phyloP scores from a whole-genome alignment of 2,113 vertebrate species.

The Oryzias javanicus region DNA sequence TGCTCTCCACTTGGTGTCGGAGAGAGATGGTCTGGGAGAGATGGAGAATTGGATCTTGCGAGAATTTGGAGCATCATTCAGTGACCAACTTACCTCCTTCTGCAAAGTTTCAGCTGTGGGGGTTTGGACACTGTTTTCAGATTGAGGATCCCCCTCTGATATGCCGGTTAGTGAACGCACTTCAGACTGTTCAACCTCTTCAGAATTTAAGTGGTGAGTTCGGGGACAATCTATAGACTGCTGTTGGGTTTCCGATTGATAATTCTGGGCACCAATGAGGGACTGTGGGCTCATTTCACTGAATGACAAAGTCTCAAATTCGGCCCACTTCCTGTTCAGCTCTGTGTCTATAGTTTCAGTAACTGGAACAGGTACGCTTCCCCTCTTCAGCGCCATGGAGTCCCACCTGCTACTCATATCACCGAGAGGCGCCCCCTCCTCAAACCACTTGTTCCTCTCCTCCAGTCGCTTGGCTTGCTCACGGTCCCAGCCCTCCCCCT shows the following conservation, averaged over 20 bases:
- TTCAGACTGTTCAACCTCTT: conserved; percentile 17
- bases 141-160: not conserved
- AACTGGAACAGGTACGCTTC: conserved; percentile 71
- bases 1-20: conserved; percentile 80
- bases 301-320: conserved; percentile 86
- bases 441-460: conserved; percentile 80
- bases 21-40: conserved; percentile 67
- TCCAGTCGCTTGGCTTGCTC: conserved; percentile 83
- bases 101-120: conserved; percentile 75
- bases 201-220: conserved; percentile 18
- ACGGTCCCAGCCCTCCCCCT: conserved; percentile 84
- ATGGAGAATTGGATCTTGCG: not conserved
- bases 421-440: conserved; percentile 50
- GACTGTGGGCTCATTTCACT: conserved; percentile 76
- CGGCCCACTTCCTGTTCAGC: conserved; percentile 91
- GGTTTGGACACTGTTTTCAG: conserved; percentile 34
- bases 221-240: conserved; percentile 16
- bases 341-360: conserved; percentile 77
- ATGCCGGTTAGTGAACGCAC: conserved; percentile 12
- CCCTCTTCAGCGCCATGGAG: conserved; percentile 81
- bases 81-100: conserved; percentile 80
- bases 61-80: not conserved
- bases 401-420: conserved; percentile 77
- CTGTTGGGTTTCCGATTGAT: conserved; percentile 32
- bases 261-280: conserved; percentile 49